Evolutionary conservation across 2,888 invertebrate genomes (phyloP), one percentile per base, ranked within the genome.

Genomic region (Corbicula japonica): DNA sequence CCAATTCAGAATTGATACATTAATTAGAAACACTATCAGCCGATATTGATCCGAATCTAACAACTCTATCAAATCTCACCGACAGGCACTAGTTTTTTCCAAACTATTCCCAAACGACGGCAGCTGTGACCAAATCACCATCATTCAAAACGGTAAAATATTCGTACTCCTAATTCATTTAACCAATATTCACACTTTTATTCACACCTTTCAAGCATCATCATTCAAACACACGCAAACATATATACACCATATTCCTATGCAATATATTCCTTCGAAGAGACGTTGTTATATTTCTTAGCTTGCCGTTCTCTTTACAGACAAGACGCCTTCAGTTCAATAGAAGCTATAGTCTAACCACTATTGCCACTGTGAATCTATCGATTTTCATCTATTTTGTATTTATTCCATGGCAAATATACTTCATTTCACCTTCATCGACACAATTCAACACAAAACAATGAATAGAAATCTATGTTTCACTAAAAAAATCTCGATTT

Each of bases 341-440:
- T 58, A 58, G 10, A n/a, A 28, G 35, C 15, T 8, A 12, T 6
- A 15, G 4, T 35, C 21, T 35, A 12, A 3, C 21, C 58, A 58
- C 58, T 34, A 30, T 35, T 58, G 21, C 28, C 21, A 34, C 58
- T 35, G 18, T 58, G 35, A 66, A 66, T 12, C 52, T 34, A 66
- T 66, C 66, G 66, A 66, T 66, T 66, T 54, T 54, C 35, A 41
- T 52, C 52, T 52, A 38, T 66, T 66, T 66, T 66, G 21, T 35
- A 35, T 26, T 58, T 35, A 58, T 58, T 35, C 28, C 34, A 15
- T 12, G 21, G 8, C 15, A 35, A n/a, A 10, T 35, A 58, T 35
- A 18, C 35, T 35, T n/a, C n/a, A 12, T 35, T 3, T 23, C 10
- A 10, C 35, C 28, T 18, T 35, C 34, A 21, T 35, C 32, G 35